Evolutionary conservation across 2,888 invertebrate genomes (phyloP).

Genomic region (Hololepta plana): DNA sequence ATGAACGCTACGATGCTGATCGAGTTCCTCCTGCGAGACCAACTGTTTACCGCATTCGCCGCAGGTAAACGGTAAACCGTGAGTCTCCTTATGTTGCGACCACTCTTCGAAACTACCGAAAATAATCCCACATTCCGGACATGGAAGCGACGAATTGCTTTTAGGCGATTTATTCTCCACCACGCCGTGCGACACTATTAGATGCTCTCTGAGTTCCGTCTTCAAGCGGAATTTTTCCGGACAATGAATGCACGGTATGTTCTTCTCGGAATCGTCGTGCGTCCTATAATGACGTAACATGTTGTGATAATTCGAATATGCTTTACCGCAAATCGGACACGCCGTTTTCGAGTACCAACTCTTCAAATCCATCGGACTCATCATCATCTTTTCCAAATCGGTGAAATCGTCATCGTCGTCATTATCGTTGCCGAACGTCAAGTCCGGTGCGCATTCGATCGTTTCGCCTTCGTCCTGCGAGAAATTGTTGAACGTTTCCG

Average conservation of each 20-base stretch:
- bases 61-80: constrained; percentile 31
- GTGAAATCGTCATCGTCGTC: too few species aligned
- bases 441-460: neutral
- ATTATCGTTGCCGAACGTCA: constrained; percentile 3
- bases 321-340: constrained; percentile 36
- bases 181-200: constrained; percentile 22
- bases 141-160: constrained; percentile 15
- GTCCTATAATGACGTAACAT: constrained; percentile 38
- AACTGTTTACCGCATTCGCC: constrained; percentile 45
- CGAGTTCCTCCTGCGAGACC: constrained; percentile 37
- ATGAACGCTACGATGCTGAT: constrained; percentile 47
- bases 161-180: constrained; percentile 13
- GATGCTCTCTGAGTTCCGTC: constrained; percentile 36
- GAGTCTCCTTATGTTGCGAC: constrained; percentile 37
- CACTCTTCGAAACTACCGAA: constrained; percentile 37
- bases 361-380: too few species aligned
- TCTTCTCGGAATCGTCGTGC: constrained; percentile 30
- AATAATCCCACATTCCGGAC: constrained; percentile 40
- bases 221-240: constrained; percentile 36
- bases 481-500: constrained; percentile 4
- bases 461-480: constrained; percentile 5
- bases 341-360: too few species aligned
- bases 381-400: constrained; percentile 4
- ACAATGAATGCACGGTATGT: constrained; percentile 40
- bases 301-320: constrained; percentile 35